Evolutionary conservation across 2,888 invertebrate genomes (phyloP).

Genomic region (Thelaira solivaga): DNA sequence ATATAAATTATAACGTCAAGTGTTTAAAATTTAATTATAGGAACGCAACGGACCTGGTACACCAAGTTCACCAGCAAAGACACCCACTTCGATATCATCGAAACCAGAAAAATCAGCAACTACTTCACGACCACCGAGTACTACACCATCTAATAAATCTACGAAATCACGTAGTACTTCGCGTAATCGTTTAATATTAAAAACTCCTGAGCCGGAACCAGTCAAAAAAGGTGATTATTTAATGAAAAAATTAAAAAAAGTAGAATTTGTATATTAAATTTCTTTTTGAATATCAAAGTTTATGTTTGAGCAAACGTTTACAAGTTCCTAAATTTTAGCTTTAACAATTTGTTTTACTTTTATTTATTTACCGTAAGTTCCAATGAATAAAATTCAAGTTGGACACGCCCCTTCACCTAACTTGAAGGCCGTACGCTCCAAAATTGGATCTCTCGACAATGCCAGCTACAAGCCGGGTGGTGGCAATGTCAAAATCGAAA

Average conservation of each 20-base stretch:
- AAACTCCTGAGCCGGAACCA: slow-evolving; percentile 84
- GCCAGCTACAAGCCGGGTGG: slow-evolving; percentile 92
- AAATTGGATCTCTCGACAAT: slow-evolving; percentile 95
- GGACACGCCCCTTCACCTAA: slow-evolving; percentile 95
- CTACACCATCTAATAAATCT: slow-evolving; percentile 77
- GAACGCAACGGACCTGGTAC: slow-evolving; percentile 83
- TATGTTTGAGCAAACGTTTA: not conserved
- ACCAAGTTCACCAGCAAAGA: slow-evolving; percentile 84
- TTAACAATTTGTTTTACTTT: not conserved
- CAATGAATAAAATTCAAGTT: slow-evolving; percentile 95
- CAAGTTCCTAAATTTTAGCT: not conserved
- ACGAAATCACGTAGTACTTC: slow-evolving; percentile 76
- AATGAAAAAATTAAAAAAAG: not conserved
- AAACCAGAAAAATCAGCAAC: slow-evolving; percentile 74
- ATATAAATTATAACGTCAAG: not conserved
- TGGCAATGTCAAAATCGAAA: slow-evolving; percentile 91
- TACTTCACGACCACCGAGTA: slow-evolving; percentile 76
- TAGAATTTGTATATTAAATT: too few relatives aligned
- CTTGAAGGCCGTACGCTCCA: slow-evolving; percentile 92
- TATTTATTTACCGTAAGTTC: slow-evolving; percentile 79
- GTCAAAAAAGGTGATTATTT: slow-evolving; percentile 84
- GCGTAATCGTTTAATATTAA: slow-evolving; percentile 77
- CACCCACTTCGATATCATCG: slow-evolving; percentile 78
- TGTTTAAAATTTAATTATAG: slow-evolving; percentile 66
- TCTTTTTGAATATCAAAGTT: not conserved